These are phyloP conservation scores for Spisula solida DNA, from an alignment of 2,888 invertebrate genomes.

Conservation along the genomic window DNA sequence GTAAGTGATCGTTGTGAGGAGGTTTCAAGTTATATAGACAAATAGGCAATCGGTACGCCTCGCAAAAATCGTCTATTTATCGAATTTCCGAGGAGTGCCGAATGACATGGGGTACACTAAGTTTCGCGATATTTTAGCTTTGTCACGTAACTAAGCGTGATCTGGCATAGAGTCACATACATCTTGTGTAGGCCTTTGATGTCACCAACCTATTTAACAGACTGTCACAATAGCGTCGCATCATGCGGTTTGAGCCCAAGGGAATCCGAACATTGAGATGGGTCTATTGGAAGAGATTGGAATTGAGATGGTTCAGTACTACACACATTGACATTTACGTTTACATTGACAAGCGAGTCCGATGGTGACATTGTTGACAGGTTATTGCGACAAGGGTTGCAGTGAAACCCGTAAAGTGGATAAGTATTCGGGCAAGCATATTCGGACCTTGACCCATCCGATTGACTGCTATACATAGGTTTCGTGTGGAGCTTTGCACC, in stretches of 20 bases:
- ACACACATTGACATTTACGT: conserved; percentile 61
- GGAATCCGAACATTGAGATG: neutral
- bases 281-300: neutral
- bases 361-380: conserved; percentile 16
- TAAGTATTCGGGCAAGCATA: neutral
- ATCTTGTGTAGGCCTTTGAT: too few species aligned
- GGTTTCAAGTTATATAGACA: too few species aligned
- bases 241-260: neutral
- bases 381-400: neutral
- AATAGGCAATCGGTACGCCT: too few species aligned
- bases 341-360: conserved; percentile 57
- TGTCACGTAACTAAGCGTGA: too few species aligned
- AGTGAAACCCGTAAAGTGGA: conserved; percentile 15
- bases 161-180: too few species aligned
- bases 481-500: neutral
- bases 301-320: conserved; percentile 22
- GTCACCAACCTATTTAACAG: neutral
- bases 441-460: conserved; percentile 2
- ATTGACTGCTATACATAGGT: neutral
- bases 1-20: too few species aligned
- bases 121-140: too few species aligned
- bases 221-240: neutral
- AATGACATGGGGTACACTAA: too few species aligned
- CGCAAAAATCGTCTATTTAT: too few species aligned
- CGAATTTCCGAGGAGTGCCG: too few species aligned